Base-by-base conservation (phyloP, 2,888 invertebrate species). In the Melipona beecheii region DNA sequence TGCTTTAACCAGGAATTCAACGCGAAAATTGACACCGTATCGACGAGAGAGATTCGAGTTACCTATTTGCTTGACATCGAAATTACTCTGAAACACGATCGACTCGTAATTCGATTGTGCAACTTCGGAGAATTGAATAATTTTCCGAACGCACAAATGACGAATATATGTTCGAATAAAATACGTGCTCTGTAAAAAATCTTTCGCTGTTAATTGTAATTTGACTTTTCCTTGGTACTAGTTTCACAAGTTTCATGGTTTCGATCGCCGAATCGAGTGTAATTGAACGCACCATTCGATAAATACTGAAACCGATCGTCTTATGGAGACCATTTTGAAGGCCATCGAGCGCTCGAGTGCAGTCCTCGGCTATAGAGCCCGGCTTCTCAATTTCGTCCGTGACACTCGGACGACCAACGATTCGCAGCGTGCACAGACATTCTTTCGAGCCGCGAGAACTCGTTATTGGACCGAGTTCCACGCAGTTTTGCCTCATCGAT, bases 381-480 rank as follows among this genome's bases (percentile, higher is more conserved):
- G 62, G 43, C 17, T 60, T 64, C 54, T 64, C 72, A 72, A 64
- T 80, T 76, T 69, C 24, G 54, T 64, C n/a, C 21, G 43, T 49
- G 69, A 69, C 49, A 69, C 49, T 49, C 5, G 69, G 24, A 19
- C 36, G 49, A 75, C n/a, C 60, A 21, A 52, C 49, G 76, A 69
- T 60, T 50, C 75, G 54, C 76, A n/a, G 52, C 11, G 54, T 43
- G 62, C 17, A 43, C n/a, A n/a, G 49, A 52, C 49, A 78, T 73
- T 69, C 68, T 78, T 54, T 9, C 31, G 62, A 17, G 50, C 50
- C 31, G 17, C 58, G 62, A 31, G 31, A 66, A 77, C 54, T 78
- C 68, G 75, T 86, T 80, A 78, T 83, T 80, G 80, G 69, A 43
- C 43, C 43, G 56, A 68, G 69, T 83, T 86, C 71, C 75, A 52